Evolutionary conservation across 2,797 vertebrate species (phyloP).

Genomic region (Amphiprion clarkii): DNA sequence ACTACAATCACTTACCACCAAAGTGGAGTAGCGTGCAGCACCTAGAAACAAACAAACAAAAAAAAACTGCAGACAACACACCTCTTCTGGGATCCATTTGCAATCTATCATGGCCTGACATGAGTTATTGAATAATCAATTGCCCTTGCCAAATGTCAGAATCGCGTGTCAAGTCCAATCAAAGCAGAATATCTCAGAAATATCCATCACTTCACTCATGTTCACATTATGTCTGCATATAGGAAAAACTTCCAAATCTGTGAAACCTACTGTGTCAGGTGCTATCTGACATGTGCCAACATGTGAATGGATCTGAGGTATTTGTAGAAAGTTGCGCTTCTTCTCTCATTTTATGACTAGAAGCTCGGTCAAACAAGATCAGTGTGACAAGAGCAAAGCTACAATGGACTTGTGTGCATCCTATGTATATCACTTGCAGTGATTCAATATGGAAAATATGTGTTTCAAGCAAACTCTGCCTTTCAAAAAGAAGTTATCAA

Average conservation of each 20-base stretch:
- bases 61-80: slow-evolving; percentile 45
- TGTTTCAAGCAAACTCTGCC: not conserved
- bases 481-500: not conserved
- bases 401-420: not conserved
- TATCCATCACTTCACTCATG: slow-evolving; percentile 38
- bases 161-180: slow-evolving; percentile 57
- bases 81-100: slow-evolving; percentile 28
- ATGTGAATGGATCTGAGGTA: not conserved
- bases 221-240: slow-evolving; percentile 10
- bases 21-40: slow-evolving; percentile 1
- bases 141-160: slow-evolving; percentile 70
- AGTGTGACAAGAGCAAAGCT: not conserved
- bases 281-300: not conserved
- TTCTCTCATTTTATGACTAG: not conserved
- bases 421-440: not conserved
- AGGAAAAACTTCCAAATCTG: not conserved
- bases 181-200: slow-evolving; percentile 54
- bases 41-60: slow-evolving; percentile 7
- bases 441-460: not conserved
- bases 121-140: slow-evolving; percentile 71
- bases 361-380: not conserved
- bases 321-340: not conserved
- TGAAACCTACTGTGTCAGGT: not conserved
- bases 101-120: slow-evolving; percentile 61
- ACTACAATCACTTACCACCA: not conserved